Base-by-base conservation (phyloP, 92 coral and sea anemone genomes). In the Phenganax stokvisi region DNA sequence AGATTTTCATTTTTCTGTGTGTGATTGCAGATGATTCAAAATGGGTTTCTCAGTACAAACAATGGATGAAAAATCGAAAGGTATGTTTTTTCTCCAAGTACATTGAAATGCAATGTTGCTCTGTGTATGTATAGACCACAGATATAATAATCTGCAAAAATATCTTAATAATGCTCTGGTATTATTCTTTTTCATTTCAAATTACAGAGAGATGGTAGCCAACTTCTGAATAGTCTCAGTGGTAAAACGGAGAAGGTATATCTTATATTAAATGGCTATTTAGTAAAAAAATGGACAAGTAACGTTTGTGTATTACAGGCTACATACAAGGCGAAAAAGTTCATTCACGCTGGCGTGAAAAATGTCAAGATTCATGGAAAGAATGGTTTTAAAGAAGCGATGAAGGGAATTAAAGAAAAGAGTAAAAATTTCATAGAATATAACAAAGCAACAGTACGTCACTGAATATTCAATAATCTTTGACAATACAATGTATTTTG, bases 1-100 rank as follows among this genome's bases (percentile, higher is more conserved):
- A 54, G 52, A 27, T 85, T 28, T 44, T 61, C 0, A 8, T 17
- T 52, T 57, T 51, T 30, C 56, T 47, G 12, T 31, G 37, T 69
- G 58, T 51, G 8, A 2, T 69, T 81, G 25, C 81, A 89, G 96
- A 81, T 79, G 85, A 86, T 69, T 81, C 85, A 53, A 85, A 87
- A 73, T 83, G 89, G 86, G 85, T 84, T 71, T 27, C 85, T 16
- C 96, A 89, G 28, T 91, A 91, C 61, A 92, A 91, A 47, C 83
- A 78, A 27, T 91, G 96, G 96, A 72, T 91, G 71, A 91, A 80
- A 75, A 89, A 89, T 51, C 88, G 87, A 44, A 80, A 76, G 96
- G 92, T 89, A 54, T 84, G 62, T 56, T 29, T 9, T 58, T 59
- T 60, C 25, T 53, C 17, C 37, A 51, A 37, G 47, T 37, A 37